A percentile compares a stretch with the other conserved stretches of the same genome.
Evolutionary conservation across 30 jellyfish, hydroid and myxozoan species (phyloP).

Genomic region (Clytia hemisphaerica): DNA sequence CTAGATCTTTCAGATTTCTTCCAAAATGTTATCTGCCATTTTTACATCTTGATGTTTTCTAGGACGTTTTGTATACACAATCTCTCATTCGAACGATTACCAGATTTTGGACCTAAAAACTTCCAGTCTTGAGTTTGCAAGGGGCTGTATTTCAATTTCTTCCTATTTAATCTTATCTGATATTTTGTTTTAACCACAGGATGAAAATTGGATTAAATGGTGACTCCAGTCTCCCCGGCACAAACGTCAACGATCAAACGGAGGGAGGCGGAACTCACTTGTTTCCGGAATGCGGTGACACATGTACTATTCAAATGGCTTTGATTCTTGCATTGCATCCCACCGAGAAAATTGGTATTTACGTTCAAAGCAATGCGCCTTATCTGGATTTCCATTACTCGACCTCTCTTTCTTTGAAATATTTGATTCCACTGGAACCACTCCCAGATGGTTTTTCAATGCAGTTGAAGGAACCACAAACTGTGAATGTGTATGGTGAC

Average conservation of each 20-base stretch:
- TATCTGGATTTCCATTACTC: conserved; percentile 4
- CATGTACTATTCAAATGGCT: conserved; percentile 43
- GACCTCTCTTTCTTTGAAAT: conserved; percentile 33
- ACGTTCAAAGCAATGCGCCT: conserved; percentile 34
- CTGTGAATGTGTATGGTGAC: conserved; percentile 51
- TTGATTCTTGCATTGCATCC: conserved; percentile 26
- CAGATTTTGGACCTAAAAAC: too few species aligned
- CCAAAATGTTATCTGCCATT: too few species aligned
- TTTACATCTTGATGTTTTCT: too few species aligned
- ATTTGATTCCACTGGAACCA: conserved; percentile 41
- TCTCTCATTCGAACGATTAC: too few species aligned
- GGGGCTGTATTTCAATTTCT: neutral
- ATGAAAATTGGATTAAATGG: conserved; percentile 47
- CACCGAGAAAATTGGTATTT: conserved; percentile 50
- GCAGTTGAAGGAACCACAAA: neutral
- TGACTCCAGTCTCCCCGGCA: conserved; percentile 17
- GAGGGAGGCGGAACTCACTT: conserved; percentile 41
- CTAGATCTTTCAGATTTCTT: too few species aligned
- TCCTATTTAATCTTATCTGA: neutral
- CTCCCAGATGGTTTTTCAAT: conserved; percentile 65
- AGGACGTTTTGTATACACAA: too few species aligned
- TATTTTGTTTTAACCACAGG: neutral
- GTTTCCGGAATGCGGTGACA: conserved; percentile 35
- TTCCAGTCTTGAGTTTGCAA: neutral
- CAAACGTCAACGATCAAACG: neutral